phyloP scores from a whole-genome alignment of 2,888 invertebrate species.

The Dascillus cervinus region DNA sequence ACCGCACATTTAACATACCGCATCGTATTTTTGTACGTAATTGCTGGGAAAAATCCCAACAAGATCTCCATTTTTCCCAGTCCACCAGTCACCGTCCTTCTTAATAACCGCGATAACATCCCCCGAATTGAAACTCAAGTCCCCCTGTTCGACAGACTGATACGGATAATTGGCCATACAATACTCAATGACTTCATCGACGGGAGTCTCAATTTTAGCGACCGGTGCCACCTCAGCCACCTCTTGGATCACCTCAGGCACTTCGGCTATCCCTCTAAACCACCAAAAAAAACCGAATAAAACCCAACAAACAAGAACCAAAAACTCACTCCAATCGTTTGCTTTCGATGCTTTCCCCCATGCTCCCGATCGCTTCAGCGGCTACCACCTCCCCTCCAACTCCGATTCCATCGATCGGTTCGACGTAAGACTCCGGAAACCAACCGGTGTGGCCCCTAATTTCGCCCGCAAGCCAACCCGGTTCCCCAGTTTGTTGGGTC shows the following conservation, averaged over 20 bases:
- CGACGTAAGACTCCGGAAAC: conserved; percentile 96
- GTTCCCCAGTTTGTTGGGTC: conserved; percentile 79
- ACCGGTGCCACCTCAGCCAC: conserved; percentile 26
- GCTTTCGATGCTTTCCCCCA: conserved; percentile 26
- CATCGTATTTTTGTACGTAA: conserved; percentile 75
- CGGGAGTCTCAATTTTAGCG: conserved; percentile 21
- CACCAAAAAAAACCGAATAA: too few species aligned
- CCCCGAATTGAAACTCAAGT: conserved; percentile 79
- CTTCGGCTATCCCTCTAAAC: conserved; percentile 68
- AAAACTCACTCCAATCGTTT: conserved; percentile 47
- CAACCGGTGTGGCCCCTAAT: conserved; percentile 86
- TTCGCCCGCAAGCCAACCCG: conserved; percentile 95
- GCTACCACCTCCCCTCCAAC: conserved; percentile 38
- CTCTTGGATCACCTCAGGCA: conserved; percentile 50
- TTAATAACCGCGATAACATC: conserved; percentile 82
- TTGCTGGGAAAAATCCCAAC: conserved; percentile 95
- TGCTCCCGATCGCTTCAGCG: conserved; percentile 12
- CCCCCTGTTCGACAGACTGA: conserved; percentile 80
- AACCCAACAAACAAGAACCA: too few species aligned
- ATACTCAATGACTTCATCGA: conserved; percentile 54
- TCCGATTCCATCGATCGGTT: conserved; percentile 52
- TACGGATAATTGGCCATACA: conserved; percentile 89
- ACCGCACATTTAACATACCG: too few species aligned
- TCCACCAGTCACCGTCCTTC: conserved; percentile 98
- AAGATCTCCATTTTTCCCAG: conserved; percentile 72